A percentile compares a stretch with the other conserved stretches of the same genome.
Conservation (phyloP, 1,140 invertebrate genomes). For the Condylostylus longicornis region DNA sequence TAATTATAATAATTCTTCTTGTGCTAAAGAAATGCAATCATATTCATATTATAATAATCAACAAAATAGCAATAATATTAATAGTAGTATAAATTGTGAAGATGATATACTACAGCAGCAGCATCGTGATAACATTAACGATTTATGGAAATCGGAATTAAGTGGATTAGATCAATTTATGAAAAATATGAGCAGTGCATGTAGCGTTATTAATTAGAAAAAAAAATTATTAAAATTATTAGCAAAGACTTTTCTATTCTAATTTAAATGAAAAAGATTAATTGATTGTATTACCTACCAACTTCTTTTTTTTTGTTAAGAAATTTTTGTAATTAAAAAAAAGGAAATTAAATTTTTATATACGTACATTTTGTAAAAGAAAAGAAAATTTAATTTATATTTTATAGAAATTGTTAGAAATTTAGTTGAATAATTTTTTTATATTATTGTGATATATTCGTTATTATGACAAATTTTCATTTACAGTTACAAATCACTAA, state of each 20-base stretch:
- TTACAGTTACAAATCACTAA: conserved; percentile 6
- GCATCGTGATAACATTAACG: conserved; percentile 17
- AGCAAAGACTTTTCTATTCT: conserved; percentile 8
- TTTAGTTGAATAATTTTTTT: background rate
- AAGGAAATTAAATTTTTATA: background rate
- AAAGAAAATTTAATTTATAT: too few species aligned
- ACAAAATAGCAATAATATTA: too few species aligned
- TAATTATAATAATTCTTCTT: too few species aligned
- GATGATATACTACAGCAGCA: too few species aligned
- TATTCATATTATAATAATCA: too few species aligned
- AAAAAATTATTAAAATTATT: background rate
- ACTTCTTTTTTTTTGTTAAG: conserved; percentile 6
- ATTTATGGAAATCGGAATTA: conserved; percentile 28
- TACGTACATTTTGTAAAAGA: background rate
- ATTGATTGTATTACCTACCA: background rate
- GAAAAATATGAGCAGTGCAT: conserved; percentile 20
- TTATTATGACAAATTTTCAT: conserved; percentile 7
- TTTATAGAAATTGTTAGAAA: background rate
- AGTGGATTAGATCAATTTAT: conserved; percentile 30
- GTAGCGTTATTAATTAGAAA: background rate
- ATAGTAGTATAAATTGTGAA: background rate
- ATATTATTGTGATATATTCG: background rate
- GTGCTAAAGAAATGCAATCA: too few species aligned
- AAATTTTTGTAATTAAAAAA: conserved; percentile 2
- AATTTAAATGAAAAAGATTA: conserved; percentile 4